Evolutionary conservation across 2,797 vertebrate genomes (phyloP), one percentile per base, ranked within the genome.

Genomic region (Spondyliosoma cantharus): DNA sequence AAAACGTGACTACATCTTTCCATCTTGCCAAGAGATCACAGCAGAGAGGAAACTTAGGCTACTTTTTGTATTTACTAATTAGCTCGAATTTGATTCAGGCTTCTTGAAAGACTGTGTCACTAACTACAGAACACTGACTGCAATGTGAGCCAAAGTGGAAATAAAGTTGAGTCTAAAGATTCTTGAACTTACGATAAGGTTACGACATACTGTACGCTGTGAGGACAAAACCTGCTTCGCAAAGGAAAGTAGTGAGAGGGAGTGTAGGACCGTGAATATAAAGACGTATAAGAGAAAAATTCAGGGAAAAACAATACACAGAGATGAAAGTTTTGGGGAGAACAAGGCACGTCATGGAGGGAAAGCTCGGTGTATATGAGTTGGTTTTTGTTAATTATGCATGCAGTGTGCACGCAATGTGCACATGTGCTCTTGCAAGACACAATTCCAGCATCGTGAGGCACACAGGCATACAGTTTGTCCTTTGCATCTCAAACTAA

Each of bases 1-100:
- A 82, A 84, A 78, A 85, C 4, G 12, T 5, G 32, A 73, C 59
- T 81, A 78, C 58, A 81, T 88, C 56, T 70, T 80, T 56, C 67
- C 61, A 25, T 86, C 70, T 62, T 63, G 29, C 61, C 77, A 22
- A 19, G 62, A 84, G 61, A 83, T 86, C 83, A 68, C 54, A 76
- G 64, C 32, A 20, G 29, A 66, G 71, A 74, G n/a, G 20, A 17
- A 4, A 62, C 59, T 32, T 32, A 37, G 37, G 9, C 37, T 37
- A 29, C 42, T 79, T 69, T 49, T 53, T 66, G 52, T 60, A 61
- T 71, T 78, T 61, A 53, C 64, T 68, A 77, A 85, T 86, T 54
- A 83, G 22, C 76, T 12, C 0, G 15, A 63, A 63, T 85, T 61
- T 56, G 15, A 84, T 45, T 74, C 61, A 13, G 13, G 20, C 22